Conservation (phyloP, 2,113 vertebrate genomes). For the Nicator chloris region DNA sequence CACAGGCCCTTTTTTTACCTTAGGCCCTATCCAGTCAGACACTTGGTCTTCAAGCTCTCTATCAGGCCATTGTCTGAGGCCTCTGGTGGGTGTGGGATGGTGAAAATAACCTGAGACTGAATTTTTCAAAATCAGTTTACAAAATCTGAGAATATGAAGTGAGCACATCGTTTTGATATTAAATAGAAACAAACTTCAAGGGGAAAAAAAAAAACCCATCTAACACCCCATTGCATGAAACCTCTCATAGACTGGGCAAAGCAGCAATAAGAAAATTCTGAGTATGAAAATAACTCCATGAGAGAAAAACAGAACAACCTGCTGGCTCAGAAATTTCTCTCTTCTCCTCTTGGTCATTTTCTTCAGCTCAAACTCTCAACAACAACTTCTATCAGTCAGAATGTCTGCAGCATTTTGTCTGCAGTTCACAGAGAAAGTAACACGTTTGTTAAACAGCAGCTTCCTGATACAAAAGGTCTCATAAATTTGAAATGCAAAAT, state of each 20-base stretch:
- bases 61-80: background rate
- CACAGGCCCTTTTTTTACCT: background rate
- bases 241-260: background rate
- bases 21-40: background rate
- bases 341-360: background rate
- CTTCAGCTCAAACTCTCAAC: background rate
- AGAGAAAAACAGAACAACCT: background rate
- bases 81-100: background rate
- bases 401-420: background rate
- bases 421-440: background rate
- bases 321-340: background rate
- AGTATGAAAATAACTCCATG: background rate
- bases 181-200: background rate
- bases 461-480: slow-evolving; percentile 1
- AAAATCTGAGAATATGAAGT: background rate
- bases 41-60: background rate
- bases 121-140: background rate
- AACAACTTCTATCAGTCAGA: background rate
- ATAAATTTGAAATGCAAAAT: slow-evolving; percentile 10
- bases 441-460: background rate
- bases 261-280: background rate
- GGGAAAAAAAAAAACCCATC: background rate
- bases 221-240: background rate
- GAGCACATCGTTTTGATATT: background rate
- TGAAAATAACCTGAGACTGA: background rate